phyloP scores from a whole-genome alignment of 2,888 invertebrate genomes.

The Gasteruption jaculator region DNA sequence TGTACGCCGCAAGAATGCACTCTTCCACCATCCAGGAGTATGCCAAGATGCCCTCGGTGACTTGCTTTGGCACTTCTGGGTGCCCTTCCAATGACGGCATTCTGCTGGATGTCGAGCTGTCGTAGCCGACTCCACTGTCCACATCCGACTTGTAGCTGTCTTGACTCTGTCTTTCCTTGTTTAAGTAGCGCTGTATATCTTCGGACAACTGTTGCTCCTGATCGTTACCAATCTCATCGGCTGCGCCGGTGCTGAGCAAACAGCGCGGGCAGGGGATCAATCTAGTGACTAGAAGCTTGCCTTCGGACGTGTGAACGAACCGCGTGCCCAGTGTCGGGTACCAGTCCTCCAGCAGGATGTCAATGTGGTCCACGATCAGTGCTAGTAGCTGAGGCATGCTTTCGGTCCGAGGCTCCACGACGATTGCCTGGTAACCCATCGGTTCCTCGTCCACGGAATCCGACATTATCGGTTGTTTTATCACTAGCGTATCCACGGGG shows the following conservation, averaged over 20 bases:
- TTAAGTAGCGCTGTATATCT: slow-evolving; percentile 40
- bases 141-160: slow-evolving; percentile 78
- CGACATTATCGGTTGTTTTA: slow-evolving; percentile 53
- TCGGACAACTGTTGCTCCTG: slow-evolving; percentile 33
- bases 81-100: slow-evolving; percentile 80
- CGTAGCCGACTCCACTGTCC: slow-evolving; percentile 84
- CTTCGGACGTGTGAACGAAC: slow-evolving; percentile 97
- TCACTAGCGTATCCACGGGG: slow-evolving; percentile 65
- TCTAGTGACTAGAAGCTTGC: slow-evolving; percentile 88
- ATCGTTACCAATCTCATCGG: slow-evolving; percentile 30
- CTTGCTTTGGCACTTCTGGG: slow-evolving; percentile 53
- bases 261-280: slow-evolving; percentile 91
- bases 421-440: slow-evolving; percentile 62
- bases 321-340: slow-evolving; percentile 94
- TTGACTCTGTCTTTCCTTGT: slow-evolving; percentile 51
- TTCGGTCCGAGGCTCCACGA: slow-evolving; percentile 75
- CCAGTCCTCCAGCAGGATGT: slow-evolving; percentile 96
- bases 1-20: slow-evolving; percentile 86
- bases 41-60: slow-evolving; percentile 45
- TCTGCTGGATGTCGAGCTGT: slow-evolving; percentile 69
- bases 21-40: slow-evolving; percentile 94
- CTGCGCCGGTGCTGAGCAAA: slow-evolving; percentile 53
- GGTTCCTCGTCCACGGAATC: slow-evolving; percentile 52
- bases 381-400: slow-evolving; percentile 79
- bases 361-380: slow-evolving; percentile 90